phyloP scores from a whole-genome alignment of 2,888 invertebrate species.

The Limnephilus rhombicus region DNA sequence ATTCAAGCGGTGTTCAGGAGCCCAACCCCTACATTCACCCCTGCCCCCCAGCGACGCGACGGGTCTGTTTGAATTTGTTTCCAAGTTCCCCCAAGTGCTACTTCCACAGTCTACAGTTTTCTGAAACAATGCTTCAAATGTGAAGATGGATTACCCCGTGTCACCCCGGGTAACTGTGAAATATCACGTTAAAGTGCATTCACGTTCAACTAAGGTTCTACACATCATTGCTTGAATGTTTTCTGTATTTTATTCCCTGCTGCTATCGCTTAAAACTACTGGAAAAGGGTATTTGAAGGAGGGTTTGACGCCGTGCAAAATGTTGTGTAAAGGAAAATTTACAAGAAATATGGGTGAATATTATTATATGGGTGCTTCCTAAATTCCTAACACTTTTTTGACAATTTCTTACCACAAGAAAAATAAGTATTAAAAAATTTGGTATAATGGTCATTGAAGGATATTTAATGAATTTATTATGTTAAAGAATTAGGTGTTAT shows the following conservation, averaged over 20 bases:
- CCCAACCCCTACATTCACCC: background rate
- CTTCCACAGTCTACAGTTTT: background rate
- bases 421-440: too few species aligned
- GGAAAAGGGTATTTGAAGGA: background rate
- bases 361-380: too few species aligned
- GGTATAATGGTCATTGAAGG: too few species aligned
- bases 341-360: too few species aligned
- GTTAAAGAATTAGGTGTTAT: too few species aligned
- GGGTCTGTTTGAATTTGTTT: conserved; percentile 34
- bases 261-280: background rate
- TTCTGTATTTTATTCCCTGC: background rate
- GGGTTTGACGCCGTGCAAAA: background rate
- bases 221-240: background rate
- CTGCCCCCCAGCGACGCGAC: background rate
- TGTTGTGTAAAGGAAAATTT: background rate
- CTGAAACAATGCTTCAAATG: conserved; percentile 16
- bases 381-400: too few species aligned
- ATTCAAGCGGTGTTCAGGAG: too few species aligned
- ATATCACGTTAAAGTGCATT: conserved; percentile 8
- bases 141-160: background rate
- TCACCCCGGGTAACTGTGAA: conserved; percentile 2
- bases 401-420: too few species aligned
- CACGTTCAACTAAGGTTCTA: background rate
- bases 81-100: conserved; percentile 5
- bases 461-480: too few species aligned